A percentile compares a stretch with the other conserved stretches of the same genome.
Evolutionary conservation across 2,888 invertebrate genomes (phyloP).

Genomic region (Ophion slaviceki): DNA sequence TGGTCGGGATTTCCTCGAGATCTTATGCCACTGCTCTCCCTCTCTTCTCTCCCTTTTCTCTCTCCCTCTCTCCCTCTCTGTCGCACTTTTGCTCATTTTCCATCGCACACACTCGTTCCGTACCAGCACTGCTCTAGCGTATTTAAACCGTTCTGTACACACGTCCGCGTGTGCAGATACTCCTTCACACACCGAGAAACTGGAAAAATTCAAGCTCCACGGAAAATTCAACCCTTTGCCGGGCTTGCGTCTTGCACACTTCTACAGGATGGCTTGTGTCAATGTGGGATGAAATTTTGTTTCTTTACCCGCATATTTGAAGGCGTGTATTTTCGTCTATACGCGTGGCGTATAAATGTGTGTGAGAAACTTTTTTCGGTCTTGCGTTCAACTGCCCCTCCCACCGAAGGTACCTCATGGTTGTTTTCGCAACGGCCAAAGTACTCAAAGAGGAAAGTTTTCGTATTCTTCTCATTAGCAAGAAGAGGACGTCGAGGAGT

Average conservation of each 20-base stretch:
- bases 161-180: background rate
- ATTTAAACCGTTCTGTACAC: conserved; percentile 1
- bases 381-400: conserved; percentile 2
- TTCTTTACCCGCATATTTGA: conserved; percentile 15
- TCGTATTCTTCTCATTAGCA: conserved; percentile 67
- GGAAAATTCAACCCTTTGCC: conserved; percentile 10
- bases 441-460: conserved; percentile 65
- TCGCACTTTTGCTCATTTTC: conserved; percentile 64
- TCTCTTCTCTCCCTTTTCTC: conserved; percentile 55
- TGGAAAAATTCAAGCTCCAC: conserved; percentile 9
- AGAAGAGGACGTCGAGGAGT: conserved; percentile 45
- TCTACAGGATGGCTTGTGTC: conserved; percentile 21
- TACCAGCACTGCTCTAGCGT: conserved; percentile 19
- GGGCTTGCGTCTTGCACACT: conserved; percentile 13
- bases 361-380: conserved; percentile 20
- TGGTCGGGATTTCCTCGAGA: conserved; percentile 78
- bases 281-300: conserved; percentile 32
- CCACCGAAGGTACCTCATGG: conserved; percentile 4
- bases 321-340: background rate
- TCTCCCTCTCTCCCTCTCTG: background rate
- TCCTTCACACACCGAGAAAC: background rate
- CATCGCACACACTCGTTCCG: conserved; percentile 55
- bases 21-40: conserved; percentile 65
- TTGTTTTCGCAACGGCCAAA: conserved; percentile 48
- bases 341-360: background rate